These are phyloP conservation scores for Criorhina ranunculi DNA, from an alignment of 2,888 invertebrate genomes.

Conservation along the genomic window DNA sequence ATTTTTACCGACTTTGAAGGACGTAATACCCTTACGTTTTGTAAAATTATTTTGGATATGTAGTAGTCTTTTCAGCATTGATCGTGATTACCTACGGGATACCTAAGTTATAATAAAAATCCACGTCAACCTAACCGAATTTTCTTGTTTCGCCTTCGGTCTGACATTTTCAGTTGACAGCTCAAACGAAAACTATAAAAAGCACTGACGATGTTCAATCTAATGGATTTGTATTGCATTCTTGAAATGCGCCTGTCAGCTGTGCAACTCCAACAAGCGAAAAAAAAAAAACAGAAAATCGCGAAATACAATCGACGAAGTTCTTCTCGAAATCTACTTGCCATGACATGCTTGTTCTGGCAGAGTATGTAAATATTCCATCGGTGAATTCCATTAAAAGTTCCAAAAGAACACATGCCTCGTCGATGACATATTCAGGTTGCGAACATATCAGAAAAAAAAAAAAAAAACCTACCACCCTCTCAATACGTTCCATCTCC, in stretches of 20 bases:
- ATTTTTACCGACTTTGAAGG: no score
- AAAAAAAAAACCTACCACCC: conserved; percentile 9
- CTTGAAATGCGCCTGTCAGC: conserved; percentile 53
- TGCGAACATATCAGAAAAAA: conserved; percentile 26
- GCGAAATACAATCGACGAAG: conserved; percentile 27
- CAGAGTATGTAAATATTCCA: conserved; percentile 15
- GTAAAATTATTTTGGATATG: no score
- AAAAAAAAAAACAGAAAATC: conserved; percentile 5
- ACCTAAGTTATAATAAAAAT: neutral
- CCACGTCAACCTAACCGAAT: conserved; percentile 45
- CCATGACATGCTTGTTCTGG: neutral
- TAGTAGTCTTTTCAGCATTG: no score
- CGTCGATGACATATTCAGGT: conserved; percentile 37
- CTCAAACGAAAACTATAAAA: conserved; percentile 13
- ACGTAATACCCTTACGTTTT: no score
- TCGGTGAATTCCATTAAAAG: conserved; percentile 64
- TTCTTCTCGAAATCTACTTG: conserved; percentile 12
- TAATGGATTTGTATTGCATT: conserved; percentile 63
- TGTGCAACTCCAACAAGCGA: conserved; percentile 16
- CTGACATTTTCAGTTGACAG: conserved; percentile 46
- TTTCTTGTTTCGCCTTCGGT: conserved; percentile 49
- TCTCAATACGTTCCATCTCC: conserved; percentile 10
- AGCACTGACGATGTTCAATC: conserved; percentile 38
- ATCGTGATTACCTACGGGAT: neutral
- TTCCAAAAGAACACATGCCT: conserved; percentile 29